Conservation (phyloP, 2,113 vertebrate genomes). For the Myrmecobius fasciatus region DNA sequence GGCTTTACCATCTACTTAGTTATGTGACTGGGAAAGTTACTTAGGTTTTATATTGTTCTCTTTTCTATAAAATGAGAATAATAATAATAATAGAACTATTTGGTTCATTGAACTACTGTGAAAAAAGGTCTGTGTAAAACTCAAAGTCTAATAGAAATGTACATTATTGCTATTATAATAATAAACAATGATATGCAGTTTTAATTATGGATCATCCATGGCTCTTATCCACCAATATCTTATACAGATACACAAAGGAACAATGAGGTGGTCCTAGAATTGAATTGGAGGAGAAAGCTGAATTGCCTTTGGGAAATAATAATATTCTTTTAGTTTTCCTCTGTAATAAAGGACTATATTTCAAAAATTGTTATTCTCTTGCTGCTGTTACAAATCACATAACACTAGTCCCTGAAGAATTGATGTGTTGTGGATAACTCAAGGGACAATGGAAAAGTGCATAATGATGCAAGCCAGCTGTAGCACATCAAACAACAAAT, state of each 20-base stretch:
- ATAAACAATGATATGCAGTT: neutral
- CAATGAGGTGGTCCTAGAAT: neutral
- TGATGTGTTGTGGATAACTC: neutral
- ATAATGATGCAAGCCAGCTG: neutral
- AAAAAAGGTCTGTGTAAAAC: neutral
- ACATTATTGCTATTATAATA: neutral
- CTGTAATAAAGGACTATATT: neutral
- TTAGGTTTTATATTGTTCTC: neutral
- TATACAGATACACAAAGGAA: neutral
- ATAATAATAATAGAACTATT: neutral
- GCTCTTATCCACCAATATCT: neutral
- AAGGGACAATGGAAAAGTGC: neutral
- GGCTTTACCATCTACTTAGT: neutral
- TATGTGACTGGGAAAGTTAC: neutral
- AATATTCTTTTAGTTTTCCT: neutral
- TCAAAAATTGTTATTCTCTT: neutral
- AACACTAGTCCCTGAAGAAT: neutral
- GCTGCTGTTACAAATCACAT: neutral
- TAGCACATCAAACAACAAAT: neutral
- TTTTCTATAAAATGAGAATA: neutral
- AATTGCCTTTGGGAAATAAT: neutral
- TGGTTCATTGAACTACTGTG: neutral
- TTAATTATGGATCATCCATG: neutral
- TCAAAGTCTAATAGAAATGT: neutral
- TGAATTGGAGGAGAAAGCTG: neutral